Percentiles rank a stretch among this genome's conserved stretches.
These are phyloP conservation scores for Siniperca knerii DNA, from an alignment of 2,113 vertebrate genomes.

Conservation along the genomic window DNA sequence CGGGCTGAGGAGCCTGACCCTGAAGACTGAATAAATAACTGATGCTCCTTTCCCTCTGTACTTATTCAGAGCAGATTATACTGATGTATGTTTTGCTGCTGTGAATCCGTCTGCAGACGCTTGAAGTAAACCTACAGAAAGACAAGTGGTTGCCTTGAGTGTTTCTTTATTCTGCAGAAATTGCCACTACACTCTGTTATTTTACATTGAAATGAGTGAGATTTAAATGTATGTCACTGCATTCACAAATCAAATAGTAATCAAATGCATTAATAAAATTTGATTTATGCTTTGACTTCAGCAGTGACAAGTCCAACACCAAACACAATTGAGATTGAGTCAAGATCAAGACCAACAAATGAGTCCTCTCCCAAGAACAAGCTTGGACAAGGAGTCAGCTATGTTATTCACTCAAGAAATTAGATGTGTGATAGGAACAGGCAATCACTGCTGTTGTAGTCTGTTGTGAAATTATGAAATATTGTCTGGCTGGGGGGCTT, in stretches of 20 bases:
- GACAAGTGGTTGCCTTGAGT: no score
- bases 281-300: background rate
- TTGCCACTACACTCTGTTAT: no score
- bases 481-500: background rate
- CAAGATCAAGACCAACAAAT: background rate
- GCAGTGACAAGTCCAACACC: background rate
- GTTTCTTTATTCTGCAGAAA: no score
- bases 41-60: no score
- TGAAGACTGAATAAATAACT: no score
- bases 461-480: background rate
- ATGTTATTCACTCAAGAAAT: background rate
- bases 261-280: background rate
- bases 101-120: no score
- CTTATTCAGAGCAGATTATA: no score
- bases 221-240: background rate
- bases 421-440: background rate
- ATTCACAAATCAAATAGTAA: background rate
- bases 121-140: no score
- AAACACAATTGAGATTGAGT: background rate
- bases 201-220: background rate
- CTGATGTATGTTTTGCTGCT: no score
- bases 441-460: background rate
- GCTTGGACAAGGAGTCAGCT: background rate
- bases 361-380: background rate
- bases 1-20: no score